These are phyloP conservation scores for Muscicapa adusta DNA, from an alignment of 2,113 vertebrate species.

Conservation along the genomic window DNA sequence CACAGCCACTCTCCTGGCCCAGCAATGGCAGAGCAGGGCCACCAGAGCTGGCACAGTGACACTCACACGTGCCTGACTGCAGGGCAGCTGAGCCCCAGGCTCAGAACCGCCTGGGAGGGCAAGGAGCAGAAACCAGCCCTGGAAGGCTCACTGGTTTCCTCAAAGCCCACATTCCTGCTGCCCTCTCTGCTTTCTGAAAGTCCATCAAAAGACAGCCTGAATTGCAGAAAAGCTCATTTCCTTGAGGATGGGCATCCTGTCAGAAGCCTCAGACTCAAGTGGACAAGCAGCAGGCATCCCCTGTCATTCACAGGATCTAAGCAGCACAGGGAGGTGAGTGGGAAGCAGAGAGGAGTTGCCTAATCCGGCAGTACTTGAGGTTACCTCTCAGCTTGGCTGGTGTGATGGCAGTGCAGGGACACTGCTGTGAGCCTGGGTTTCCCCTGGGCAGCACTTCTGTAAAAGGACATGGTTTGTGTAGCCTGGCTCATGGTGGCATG, in stretches of 20 bases:
- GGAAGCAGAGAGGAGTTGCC: neutral
- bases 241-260: neutral
- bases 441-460: neutral
- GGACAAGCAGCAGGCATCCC: neutral
- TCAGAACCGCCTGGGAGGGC: neutral
- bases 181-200: neutral
- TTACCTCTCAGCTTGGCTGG: neutral
- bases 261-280: neutral
- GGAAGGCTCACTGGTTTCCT: neutral
- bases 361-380: neutral
- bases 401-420: neutral
- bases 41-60: neutral
- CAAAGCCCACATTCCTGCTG: neutral
- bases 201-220: neutral
- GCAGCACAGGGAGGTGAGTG: neutral
- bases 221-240: neutral
- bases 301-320: neutral
- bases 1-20: accelerated
- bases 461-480: neutral
- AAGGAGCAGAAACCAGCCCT: neutral
- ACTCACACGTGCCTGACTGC: accelerated
- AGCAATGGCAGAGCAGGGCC: neutral
- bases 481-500: neutral
- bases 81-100: neutral
- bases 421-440: neutral